Base-by-base conservation (phyloP, 2,113 vertebrate species). In the Lota lota region DNA sequence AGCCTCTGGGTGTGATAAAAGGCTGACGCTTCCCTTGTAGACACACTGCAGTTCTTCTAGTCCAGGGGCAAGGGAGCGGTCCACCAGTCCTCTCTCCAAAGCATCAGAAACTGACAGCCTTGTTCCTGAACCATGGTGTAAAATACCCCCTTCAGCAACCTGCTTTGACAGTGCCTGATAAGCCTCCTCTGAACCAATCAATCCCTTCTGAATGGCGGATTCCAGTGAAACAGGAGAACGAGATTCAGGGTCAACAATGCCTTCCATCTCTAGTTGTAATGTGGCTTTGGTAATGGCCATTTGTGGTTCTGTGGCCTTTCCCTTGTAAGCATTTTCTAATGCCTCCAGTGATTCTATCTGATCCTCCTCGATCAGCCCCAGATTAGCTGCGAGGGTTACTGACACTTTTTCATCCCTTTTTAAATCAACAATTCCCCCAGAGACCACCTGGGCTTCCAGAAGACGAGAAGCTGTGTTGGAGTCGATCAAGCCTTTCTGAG, bases 341-440 rank as follows among this genome's bases (percentile, higher is more conserved):
- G 87, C 91, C 57, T 91, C 78, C 70, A 99, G 91, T 24, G 90
- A 85, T 24, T 91, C 82, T 81, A 88, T 91, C 19, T 91, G 88
- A 1, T 70, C 66, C 1, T 94, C 90, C 0, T 91, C 88, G 20
- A 99, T 90, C 61, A 99, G 86, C 40, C 95, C 96, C 67, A 97
- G 87, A 15, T 94, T 97, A 61, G 92, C 93, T 77, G 97, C 97
- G 78, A 97, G 85, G 60, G 94, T 97, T 68, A 98, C 97, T 0
- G 97, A 99, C 53, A 99, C 22, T 22, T 93, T 97, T 81, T 95
- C 95, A 74, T 92, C 93, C 66, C 94, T 90, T 24, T 90, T 93
- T 66, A 97, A 71, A 75, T 99, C 96, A 59, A 95, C 81, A 7
- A 99, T 93, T n/a, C 97, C 97, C 18, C 97, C 97, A 16, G 97